phyloP scores from a whole-genome alignment of 1,140 invertebrate genomes.

The Melanaphis sacchari region DNA sequence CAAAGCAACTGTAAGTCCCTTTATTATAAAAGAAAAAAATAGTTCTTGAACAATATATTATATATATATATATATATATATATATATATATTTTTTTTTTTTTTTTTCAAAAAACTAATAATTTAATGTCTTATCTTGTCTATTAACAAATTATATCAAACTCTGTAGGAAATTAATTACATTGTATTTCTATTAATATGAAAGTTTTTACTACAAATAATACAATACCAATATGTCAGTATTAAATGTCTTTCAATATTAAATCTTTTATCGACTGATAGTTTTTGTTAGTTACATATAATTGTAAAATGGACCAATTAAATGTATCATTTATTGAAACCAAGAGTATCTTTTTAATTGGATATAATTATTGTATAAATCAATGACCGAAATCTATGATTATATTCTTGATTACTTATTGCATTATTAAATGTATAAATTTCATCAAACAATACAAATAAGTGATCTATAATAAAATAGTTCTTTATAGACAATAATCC shows the following conservation, averaged over 20 bases:
- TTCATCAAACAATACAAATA: neutral
- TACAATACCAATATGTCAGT: neutral
- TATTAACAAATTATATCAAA: constrained; percentile 17
- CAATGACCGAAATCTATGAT: neutral
- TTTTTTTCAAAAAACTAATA: neutral
- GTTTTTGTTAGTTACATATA: neutral
- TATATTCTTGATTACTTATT: neutral
- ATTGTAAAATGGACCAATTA: constrained; percentile 1
- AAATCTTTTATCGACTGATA: neutral
- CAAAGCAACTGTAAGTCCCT: neutral
- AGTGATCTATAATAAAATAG: neutral
- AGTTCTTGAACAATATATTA: neutral
- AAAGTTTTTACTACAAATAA: neutral
- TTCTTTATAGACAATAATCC: neutral
- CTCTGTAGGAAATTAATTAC: too few relatives aligned
- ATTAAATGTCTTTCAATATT: constrained; percentile 22
- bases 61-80: too few relatives aligned
- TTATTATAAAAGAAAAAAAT: neutral
- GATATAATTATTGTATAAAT: neutral
- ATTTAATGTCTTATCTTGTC: neutral
- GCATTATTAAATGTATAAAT: neutral
- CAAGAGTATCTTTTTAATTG: neutral
- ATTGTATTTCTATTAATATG: neutral
- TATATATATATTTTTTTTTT: too few relatives aligned
- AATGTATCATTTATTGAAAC: neutral